Evolutionary conservation across 1,140 invertebrate species (phyloP).

Genomic region (Lutraria rhynchaena): DNA sequence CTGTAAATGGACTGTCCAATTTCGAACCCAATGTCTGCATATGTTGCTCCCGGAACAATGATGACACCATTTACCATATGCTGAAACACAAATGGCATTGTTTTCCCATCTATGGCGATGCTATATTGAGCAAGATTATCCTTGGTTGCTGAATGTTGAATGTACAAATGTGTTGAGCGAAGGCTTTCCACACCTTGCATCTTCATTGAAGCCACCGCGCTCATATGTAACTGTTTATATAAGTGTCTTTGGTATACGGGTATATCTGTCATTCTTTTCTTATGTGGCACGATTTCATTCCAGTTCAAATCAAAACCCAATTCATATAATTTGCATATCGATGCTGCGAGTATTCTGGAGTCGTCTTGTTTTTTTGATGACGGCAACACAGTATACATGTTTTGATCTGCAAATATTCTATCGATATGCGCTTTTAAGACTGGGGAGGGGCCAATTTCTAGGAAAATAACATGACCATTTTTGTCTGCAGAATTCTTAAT

Average conservation of each 20-base stretch:
- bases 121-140: neutral
- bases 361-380: constrained; percentile 37
- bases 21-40: constrained; percentile 23
- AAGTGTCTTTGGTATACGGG: neutral
- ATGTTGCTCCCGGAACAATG: constrained; percentile 40
- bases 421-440: constrained; percentile 41
- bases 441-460: constrained; percentile 57
- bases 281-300: constrained; percentile 27
- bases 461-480: constrained; percentile 50
- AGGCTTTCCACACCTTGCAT: neutral
- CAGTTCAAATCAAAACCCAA: constrained; percentile 50
- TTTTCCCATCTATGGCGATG: neutral
- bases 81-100: constrained; percentile 43
- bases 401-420: constrained; percentile 36
- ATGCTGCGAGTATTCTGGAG: constrained; percentile 20
- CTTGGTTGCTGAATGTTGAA: neutral
- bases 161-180: neutral
- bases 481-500: constrained; percentile 5
- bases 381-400: constrained; percentile 1
- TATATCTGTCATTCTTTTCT: neutral
- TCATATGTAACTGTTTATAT: neutral
- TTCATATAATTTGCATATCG: constrained; percentile 45
- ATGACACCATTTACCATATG: constrained; percentile 12
- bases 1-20: neutral
- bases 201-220: neutral